Percentiles rank a stretch among this genome's conserved stretches.
These are phyloP conservation scores for Phrynocephalus vlangalii DNA, from an alignment of 2,797 vertebrate species.

Conservation along the genomic window DNA sequence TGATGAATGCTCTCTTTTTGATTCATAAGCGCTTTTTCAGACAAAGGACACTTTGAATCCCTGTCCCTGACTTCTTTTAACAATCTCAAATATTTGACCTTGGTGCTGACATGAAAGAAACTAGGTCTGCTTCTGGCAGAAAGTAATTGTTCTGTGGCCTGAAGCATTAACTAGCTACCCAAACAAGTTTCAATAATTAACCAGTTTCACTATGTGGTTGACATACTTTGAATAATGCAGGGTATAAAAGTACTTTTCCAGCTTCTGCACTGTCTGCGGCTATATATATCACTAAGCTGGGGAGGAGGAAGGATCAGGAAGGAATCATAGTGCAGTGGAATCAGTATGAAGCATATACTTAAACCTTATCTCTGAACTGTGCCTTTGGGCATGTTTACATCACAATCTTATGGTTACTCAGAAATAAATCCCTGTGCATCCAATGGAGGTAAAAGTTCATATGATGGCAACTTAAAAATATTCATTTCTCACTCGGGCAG, in stretches of 20 bases:
- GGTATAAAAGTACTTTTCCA: conserved; percentile 26
- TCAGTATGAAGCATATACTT: conserved; percentile 1
- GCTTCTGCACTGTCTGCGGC: conserved; percentile 42
- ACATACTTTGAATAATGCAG: conserved; percentile 41
- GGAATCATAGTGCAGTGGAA: neutral
- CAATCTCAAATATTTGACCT: conserved; percentile 51
- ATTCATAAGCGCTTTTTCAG: conserved; percentile 9
- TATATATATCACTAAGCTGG: conserved; percentile 25
- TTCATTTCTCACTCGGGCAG: neutral
- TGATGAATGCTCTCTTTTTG: neutral
- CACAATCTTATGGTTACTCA: neutral
- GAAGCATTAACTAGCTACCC: conserved; percentile 41
- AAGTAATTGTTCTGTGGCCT: conserved; percentile 38
- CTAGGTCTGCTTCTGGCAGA: conserved; percentile 52
- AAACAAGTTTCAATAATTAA: conserved; percentile 52
- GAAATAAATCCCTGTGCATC: neutral
- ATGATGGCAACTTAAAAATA: neutral
- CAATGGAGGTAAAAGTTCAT: neutral
- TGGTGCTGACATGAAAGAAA: conserved; percentile 55
- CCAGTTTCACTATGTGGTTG: conserved; percentile 20
- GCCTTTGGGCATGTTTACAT: neutral
- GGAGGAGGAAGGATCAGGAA: neutral
- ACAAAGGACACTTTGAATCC: conserved; percentile 63
- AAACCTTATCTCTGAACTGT: neutral
- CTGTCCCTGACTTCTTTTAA: conserved; percentile 14